phyloP scores from a whole-genome alignment of 2,113 vertebrate species.

The Pyrgilauda ruficollis region DNA sequence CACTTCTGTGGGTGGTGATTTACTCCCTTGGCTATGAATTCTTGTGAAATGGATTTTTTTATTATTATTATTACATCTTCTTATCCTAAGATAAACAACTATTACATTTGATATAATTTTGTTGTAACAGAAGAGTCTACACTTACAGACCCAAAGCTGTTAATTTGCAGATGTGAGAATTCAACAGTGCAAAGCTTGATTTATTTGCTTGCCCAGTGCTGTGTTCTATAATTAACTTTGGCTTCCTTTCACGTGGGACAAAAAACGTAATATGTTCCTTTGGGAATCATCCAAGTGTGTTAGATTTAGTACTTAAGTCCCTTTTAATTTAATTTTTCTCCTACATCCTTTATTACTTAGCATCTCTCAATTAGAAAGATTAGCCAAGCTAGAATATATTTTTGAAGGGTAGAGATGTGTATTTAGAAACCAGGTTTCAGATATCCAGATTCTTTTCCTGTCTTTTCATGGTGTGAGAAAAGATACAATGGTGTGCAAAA shows the following conservation, averaged over 20 bases:
- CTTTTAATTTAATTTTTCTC: slow-evolving; percentile 38
- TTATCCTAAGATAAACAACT: background rate
- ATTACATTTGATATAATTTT: background rate
- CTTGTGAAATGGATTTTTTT: background rate
- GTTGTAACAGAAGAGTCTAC: background rate
- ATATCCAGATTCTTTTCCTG: background rate
- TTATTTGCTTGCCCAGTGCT: slow-evolving; percentile 24
- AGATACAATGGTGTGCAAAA: slow-evolving; percentile 16
- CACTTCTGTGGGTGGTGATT: background rate
- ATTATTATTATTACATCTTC: background rate
- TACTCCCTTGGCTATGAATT: background rate
- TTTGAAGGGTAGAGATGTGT: background rate
- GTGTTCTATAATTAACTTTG: slow-evolving; percentile 38
- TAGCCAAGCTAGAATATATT: background rate
- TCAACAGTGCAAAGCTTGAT: slow-evolving; percentile 5
- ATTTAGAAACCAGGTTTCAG: slow-evolving; percentile 5
- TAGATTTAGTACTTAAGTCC: background rate
- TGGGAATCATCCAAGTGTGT: slow-evolving; percentile 17
- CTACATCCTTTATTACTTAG: background rate
- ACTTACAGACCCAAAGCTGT: background rate
- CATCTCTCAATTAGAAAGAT: slow-evolving; percentile 11
- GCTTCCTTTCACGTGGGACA: slow-evolving; percentile 32
- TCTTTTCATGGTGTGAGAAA: slow-evolving; percentile 2
- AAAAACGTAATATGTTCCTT: background rate
- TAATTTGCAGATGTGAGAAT: slow-evolving; percentile 38